Conservation (phyloP, 1,140 invertebrate species). For the Amphibalanus amphitrite region DNA sequence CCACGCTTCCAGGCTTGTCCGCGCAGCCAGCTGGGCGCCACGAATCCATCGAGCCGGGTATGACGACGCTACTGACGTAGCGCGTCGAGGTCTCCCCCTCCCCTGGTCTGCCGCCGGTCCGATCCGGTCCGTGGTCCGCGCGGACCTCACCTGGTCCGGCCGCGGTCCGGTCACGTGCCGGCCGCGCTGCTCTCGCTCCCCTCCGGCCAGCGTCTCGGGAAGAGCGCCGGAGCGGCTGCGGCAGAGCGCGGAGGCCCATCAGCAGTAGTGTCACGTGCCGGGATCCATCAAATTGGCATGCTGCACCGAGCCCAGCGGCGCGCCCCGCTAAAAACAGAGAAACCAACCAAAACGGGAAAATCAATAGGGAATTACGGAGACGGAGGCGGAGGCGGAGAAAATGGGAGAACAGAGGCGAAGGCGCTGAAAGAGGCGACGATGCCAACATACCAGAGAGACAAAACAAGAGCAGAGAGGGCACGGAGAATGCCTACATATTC, state of each 20-base stretch:
- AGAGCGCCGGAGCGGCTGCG: neutral
- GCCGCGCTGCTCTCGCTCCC: neutral
- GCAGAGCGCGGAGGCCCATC: neutral
- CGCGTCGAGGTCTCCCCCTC: too few relatives aligned
- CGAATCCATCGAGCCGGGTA: too few relatives aligned
- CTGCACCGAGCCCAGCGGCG: neutral
- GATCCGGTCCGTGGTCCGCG: too few relatives aligned
- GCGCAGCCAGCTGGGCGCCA: too few relatives aligned
- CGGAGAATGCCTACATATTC: too few relatives aligned
- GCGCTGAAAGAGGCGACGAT: too few relatives aligned
- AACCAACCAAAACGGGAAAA: neutral
- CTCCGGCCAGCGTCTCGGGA: neutral
- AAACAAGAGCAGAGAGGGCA: too few relatives aligned
- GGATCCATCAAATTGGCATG: neutral
- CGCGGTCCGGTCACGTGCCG: neutral
- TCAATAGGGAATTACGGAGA: neutral
- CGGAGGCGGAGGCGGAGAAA: neutral
- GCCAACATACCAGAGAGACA: too few relatives aligned
- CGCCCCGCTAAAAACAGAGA: neutral
- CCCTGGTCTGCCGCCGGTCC: too few relatives aligned
- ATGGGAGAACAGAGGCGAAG: too few relatives aligned
- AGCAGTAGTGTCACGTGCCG: neutral
- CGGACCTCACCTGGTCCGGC: neutral
- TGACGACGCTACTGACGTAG: too few relatives aligned
- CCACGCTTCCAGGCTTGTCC: too few relatives aligned